Evolutionary conservation across 2,113 vertebrate genomes (phyloP).

Genomic region (Chloropsis hardwickii): DNA sequence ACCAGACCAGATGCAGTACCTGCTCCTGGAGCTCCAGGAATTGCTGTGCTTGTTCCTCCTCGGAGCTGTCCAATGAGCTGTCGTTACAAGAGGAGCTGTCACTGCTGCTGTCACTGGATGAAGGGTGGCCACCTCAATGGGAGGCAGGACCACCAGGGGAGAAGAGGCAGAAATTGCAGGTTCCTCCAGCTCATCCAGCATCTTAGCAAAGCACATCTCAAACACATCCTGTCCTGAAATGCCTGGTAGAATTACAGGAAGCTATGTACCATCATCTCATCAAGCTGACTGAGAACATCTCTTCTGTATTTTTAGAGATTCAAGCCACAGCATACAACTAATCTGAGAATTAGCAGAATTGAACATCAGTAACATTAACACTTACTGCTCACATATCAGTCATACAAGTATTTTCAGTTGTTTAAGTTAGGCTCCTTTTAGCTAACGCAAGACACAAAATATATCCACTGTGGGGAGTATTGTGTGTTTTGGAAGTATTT

Average conservation of each 20-base stretch:
- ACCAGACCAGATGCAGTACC: accelerated
- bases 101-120: not conserved
- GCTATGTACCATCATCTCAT: not conserved
- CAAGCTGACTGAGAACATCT: not conserved
- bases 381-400: not conserved
- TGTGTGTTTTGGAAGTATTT: not conserved
- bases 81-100: not conserved
- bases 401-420: not conserved
- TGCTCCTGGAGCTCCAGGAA: not conserved
- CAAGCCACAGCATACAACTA: not conserved
- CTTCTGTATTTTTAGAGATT: not conserved
- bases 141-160: accelerated
- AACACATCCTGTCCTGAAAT: not conserved
- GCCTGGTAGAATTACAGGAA: not conserved
- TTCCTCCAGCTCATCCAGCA: not conserved
- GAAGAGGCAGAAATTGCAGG: accelerated
- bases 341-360: not conserved
- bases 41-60: accelerated
- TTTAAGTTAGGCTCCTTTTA: not conserved
- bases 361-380: not conserved
- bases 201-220: not conserved
- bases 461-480: not conserved
- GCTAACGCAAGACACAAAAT: not conserved
- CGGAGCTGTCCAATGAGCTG: accelerated
- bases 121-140: not conserved